These are phyloP conservation scores for Lithodes maja DNA, from an alignment of 2,888 invertebrate species.

Conservation along the genomic window DNA sequence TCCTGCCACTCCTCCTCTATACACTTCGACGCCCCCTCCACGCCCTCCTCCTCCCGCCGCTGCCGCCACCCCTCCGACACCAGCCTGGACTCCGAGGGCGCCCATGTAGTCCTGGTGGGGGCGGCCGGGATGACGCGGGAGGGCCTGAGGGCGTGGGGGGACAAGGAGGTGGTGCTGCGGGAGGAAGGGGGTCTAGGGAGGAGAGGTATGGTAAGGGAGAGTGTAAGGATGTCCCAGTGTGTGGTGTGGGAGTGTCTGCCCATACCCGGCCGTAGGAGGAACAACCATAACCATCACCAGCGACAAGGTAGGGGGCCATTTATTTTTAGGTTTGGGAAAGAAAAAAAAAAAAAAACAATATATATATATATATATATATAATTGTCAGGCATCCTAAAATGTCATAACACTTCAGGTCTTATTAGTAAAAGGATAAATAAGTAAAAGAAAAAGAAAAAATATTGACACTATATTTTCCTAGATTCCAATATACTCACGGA, in stretches of 20 bases:
- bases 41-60: conserved; percentile 35
- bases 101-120: conserved; percentile 53
- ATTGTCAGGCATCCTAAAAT: too few species aligned
- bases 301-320: background rate
- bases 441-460: too few species aligned
- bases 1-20: conserved; percentile 40
- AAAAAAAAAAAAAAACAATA: too few species aligned
- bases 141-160: conserved; percentile 36
- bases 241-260: conserved; percentile 60
- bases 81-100: conserved; percentile 46
- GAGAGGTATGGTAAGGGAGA: conserved; percentile 42
- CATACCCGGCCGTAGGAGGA: conserved; percentile 19
- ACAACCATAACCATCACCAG: background rate
- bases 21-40: conserved; percentile 36
- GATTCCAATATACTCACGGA: too few species aligned
- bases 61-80: conserved; percentile 36
- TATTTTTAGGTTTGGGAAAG: too few species aligned
- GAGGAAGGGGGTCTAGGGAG: conserved; percentile 23
- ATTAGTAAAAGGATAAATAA: too few species aligned
- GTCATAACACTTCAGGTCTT: too few species aligned
- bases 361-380: too few species aligned
- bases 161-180: conserved; percentile 48
- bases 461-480: background rate
- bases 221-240: conserved; percentile 60
- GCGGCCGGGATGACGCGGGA: conserved; percentile 44